Base-by-base conservation (phyloP, 1,140 invertebrate species). In the Rhynchophorus ferrugineus region DNA sequence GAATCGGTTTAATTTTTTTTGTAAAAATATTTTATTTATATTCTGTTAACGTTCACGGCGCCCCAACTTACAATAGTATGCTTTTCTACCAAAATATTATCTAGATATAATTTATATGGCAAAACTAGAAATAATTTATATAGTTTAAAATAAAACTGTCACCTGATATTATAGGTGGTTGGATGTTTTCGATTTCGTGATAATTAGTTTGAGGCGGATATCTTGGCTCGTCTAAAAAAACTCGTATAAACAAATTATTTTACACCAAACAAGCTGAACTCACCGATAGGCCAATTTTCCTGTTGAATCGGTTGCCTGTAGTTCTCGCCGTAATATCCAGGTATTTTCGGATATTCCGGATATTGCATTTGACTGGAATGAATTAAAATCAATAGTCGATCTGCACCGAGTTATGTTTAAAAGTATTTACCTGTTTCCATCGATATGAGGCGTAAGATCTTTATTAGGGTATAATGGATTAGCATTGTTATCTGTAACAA, bases 321-420 rank as follows among this genome's bases (percentile, higher is more conserved):
- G 36, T 47, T 54, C 11, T 69, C 66, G 8, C 54, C 59, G 33
- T 67, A 67, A 60, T 67, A 69, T 46, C 58, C 67, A 1, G 35
- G 44, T 9, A 65, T 38, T 36, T 47, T 34, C 9, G 21, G 7
- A 38, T 44, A 46, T 24, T 59, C 51, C 3, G 45, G 42, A 52
- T 64, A 67, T 20, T 61, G 61, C 34, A 62, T 41, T 57, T 61
- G 58, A 29, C 60, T 65, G 47, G 48, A 62, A 52, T n/a, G 13
- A 37, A 13, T 6, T 16, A 36, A 36, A 36, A 36, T 11, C 3
- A 13, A 36, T 14, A 36, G 3, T 36, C 34, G n/a, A 11, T 36
- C 11, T 36, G 34, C 11, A 36, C 16, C 16, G 11, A 13, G 34
- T 11, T 3, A 13, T 36, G 3, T 36, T 36, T 3, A 36, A 3